These are phyloP conservation scores for Stegana nigrithorax DNA, from an alignment of 2,888 invertebrate genomes.

Conservation along the genomic window DNA sequence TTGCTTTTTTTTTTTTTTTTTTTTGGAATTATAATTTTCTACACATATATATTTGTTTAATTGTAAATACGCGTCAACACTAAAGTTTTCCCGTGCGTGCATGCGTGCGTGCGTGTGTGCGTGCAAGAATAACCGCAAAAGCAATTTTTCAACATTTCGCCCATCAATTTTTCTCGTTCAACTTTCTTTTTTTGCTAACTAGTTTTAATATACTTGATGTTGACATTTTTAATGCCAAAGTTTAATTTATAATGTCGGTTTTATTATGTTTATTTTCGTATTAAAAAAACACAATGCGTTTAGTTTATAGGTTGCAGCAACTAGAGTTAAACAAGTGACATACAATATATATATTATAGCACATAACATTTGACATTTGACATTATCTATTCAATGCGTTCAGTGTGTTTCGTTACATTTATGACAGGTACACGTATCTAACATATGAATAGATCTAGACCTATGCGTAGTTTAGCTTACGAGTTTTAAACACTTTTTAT, in stretches of 20 bases:
- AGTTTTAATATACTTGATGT: slow-evolving; percentile 33
- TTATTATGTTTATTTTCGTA: slow-evolving; percentile 31
- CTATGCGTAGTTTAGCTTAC: slow-evolving; percentile 5
- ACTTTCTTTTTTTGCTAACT: no score
- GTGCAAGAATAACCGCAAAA: no score
- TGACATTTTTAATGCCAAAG: slow-evolving; percentile 65
- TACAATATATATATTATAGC: not conserved
- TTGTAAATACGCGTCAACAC: slow-evolving; percentile 5
- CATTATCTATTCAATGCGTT: slow-evolving; percentile 3
- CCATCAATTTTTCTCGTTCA: no score
- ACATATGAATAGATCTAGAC: no score
- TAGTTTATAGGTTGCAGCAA: slow-evolving; percentile 18
- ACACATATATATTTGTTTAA: no score
- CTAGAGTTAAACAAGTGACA: not conserved
- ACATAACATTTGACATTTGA: no score
- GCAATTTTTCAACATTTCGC: no score
- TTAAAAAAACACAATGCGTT: slow-evolving; percentile 17
- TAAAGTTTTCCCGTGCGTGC: slow-evolving; percentile 46
- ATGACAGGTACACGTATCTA: no score
- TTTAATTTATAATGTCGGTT: slow-evolving; percentile 49
- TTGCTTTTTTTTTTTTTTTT: no score
- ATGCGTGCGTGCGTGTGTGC: no score
- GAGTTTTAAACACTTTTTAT: not conserved
- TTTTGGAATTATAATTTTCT: no score
- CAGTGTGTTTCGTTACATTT: no score